These are phyloP conservation scores for Saxicola maurus DNA, from an alignment of 2,797 vertebrate species.

Conservation along the genomic window DNA sequence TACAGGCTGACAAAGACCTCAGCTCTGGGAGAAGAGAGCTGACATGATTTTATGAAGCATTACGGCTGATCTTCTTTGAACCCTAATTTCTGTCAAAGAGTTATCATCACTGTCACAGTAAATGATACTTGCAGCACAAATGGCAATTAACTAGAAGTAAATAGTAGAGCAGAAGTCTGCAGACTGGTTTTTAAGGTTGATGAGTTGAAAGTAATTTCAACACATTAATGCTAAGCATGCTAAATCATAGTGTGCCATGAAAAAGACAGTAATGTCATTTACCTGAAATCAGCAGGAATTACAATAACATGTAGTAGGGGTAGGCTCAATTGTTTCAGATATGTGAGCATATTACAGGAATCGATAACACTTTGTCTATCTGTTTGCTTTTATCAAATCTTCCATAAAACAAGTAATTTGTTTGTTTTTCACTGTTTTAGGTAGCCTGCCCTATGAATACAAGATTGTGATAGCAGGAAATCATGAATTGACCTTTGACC, in stretches of 20 bases:
- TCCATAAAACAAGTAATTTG: slow-evolving; percentile 21
- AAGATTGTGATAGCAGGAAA: slow-evolving; percentile 96
- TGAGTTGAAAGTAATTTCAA: slow-evolving; percentile 44
- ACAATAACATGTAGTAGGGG: background rate
- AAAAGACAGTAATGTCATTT: slow-evolving; percentile 2
- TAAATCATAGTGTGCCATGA: slow-evolving; percentile 1
- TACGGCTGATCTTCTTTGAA: slow-evolving; percentile 1
- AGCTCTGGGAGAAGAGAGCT: background rate
- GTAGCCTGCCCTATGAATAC: slow-evolving; percentile 93
- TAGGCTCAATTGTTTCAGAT: background rate
- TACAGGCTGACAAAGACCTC: background rate
- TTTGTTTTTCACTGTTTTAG: slow-evolving; percentile 72
- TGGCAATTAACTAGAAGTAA: slow-evolving; percentile 56
- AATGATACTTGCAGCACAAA: slow-evolving; percentile 52
- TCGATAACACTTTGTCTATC: background rate
- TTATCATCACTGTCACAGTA: slow-evolving; percentile 54
- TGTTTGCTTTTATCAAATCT: background rate
- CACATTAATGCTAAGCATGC: slow-evolving; percentile 23
- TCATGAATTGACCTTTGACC: slow-evolving; percentile 95
- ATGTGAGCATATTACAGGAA: background rate
- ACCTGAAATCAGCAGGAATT: background rate
- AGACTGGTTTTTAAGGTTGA: slow-evolving; percentile 50
- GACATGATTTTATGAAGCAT: background rate
- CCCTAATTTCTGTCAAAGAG: slow-evolving; percentile 37
- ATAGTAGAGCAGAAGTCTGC: slow-evolving; percentile 48